Percentiles rank a stretch among this genome's conserved stretches.
These are phyloP conservation scores for Lontra canadensis DNA, from an alignment of 2,113 vertebrate genomes.

Conservation along the genomic window DNA sequence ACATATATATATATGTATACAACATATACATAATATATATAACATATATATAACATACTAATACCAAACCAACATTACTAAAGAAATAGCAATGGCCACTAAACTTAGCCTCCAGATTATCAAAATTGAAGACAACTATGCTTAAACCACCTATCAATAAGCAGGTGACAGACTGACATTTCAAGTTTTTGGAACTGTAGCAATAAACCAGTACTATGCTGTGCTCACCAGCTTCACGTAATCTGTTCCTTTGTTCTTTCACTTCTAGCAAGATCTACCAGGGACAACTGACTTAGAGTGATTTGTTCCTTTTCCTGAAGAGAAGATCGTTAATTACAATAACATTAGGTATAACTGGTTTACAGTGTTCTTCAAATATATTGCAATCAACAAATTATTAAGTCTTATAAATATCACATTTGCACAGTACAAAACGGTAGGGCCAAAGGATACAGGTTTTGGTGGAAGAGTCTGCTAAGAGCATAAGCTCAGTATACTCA, in stretches of 20 bases:
- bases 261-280: constrained; percentile 97
- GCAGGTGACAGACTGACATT: neutral
- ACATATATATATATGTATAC: too few relatives aligned
- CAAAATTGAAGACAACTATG: neutral
- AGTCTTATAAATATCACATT: neutral
- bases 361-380: constrained; percentile 27
- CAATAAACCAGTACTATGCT: neutral
- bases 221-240: constrained; percentile 93
- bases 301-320: constrained; percentile 94
- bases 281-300: constrained; percentile 92
- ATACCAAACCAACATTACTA: neutral
- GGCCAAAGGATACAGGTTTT: neutral
- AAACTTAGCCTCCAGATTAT: neutral
- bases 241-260: constrained; percentile 95
- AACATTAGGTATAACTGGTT: neutral
- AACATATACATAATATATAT: too few relatives aligned
- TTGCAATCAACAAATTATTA: neutral
- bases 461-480: neutral
- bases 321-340: neutral
- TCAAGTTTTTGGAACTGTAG: neutral
- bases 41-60: neutral
- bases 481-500: neutral
- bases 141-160: neutral
- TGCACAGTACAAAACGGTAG: neutral
- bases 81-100: neutral